Evolutionary conservation across 1,140 invertebrate species (phyloP), one percentile per base, ranked within the genome.

Genomic region (Drosophila albomicans): DNA sequence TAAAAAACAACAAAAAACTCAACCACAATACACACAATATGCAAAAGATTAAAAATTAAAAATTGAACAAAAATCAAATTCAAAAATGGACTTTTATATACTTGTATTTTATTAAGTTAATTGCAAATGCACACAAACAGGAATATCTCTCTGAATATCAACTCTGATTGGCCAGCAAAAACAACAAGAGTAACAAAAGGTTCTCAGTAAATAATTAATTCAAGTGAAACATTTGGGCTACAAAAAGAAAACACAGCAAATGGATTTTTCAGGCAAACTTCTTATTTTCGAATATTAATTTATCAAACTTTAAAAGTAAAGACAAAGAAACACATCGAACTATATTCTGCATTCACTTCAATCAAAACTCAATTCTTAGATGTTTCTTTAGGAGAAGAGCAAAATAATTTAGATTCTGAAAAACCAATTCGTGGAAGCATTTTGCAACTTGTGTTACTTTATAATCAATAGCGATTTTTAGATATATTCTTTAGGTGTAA

Each of bases 161-260:
- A 45, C 4, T 11, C 43, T 11, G 11, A n/a, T 15, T 28, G 48
- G 45, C 3, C 20, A 25, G 20, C 2, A 25, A 2, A 30, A 28
- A 28, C 4, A 52, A 52, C 49, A 52, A 13, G 11, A 30, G 11
- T 4, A 30, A 46, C 25, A 63, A 41, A 51, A 69, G 38, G 20
- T 69, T 48, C 67, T 48, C 58, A 69, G 58, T 45, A 13, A 69
- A 62, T 62, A 45, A 69, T 52, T 62, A 69, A 51, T 51, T 38
- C 32, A 41, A 52, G 1, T 10, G 0, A 38, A 62, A 35, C 61
- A 74, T 75, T 65, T 62, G 68, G 51, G 70, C 65, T 64, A 54
- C 58, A 63, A 61, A 49, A 82, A 76, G 65, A 82, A 81, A 78
- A 74, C 74, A 74, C 52, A 41, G 48, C 66, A 54, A 79, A 73